These are phyloP conservation scores for Bombylius discolor DNA, from an alignment of 2,888 invertebrate genomes.

Conservation along the genomic window DNA sequence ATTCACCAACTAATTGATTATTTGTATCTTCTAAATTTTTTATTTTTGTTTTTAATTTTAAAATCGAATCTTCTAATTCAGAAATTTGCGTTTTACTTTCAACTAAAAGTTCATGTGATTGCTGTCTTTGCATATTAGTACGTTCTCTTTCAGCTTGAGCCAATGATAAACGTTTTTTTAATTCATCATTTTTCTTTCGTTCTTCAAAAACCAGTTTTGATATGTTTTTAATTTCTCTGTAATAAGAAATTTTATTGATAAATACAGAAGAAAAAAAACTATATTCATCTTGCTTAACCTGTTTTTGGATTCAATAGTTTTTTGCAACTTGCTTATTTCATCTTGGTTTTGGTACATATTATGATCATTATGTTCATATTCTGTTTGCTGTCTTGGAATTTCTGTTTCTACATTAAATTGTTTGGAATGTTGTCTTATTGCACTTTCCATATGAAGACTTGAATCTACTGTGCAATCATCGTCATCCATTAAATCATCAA, in stretches of 20 bases:
- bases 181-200: slow-evolving; percentile 28
- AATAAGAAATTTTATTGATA: not conserved
- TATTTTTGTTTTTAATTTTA: slow-evolving; percentile 34
- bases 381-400: no score
- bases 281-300: slow-evolving; percentile 22
- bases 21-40: slow-evolving; percentile 33
- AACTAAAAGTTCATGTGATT: slow-evolving; percentile 50
- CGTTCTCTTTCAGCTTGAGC: slow-evolving; percentile 48
- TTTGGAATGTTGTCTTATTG: not conserved
- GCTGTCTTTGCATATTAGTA: slow-evolving; percentile 43
- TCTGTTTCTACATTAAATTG: no score
- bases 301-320: slow-evolving; percentile 37
- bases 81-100: slow-evolving; percentile 33
- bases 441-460: slow-evolving; percentile 30
- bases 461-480: slow-evolving; percentile 51
- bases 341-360: not conserved
- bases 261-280: no score
- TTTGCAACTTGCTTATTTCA: slow-evolving; percentile 24
- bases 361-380: not conserved
- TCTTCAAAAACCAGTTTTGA: slow-evolving; percentile 29
- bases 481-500: slow-evolving; percentile 54
- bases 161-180: slow-evolving; percentile 44
- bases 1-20: slow-evolving; percentile 41
- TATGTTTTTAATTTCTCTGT: slow-evolving; percentile 33
- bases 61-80: slow-evolving; percentile 26